Evolutionary conservation across 2,888 invertebrate genomes (phyloP).

Genomic region (Drosophila recens): DNA sequence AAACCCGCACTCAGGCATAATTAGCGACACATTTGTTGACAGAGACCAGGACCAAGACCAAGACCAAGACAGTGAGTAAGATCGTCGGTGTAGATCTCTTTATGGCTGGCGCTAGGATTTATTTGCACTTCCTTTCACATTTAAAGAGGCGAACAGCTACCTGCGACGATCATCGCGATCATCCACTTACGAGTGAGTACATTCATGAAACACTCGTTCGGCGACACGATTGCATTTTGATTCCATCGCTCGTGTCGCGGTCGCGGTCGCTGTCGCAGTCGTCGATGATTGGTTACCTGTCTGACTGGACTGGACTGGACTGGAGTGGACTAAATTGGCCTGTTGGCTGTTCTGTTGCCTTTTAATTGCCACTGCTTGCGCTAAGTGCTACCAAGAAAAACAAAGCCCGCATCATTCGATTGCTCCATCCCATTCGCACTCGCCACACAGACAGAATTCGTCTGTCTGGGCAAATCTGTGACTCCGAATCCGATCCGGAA

Average conservation of each 20-base stretch:
- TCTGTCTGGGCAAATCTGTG: slow-evolving; percentile 35
- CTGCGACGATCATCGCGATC: slow-evolving; percentile 34
- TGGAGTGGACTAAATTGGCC: slow-evolving; percentile 28
- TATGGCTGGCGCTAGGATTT: slow-evolving; percentile 79
- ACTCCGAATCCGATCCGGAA: slow-evolving; percentile 23
- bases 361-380: slow-evolving; percentile 76
- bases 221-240: slow-evolving; percentile 64
- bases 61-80: slow-evolving; percentile 51
- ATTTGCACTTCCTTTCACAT: slow-evolving; percentile 79
- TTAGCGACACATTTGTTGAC: slow-evolving; percentile 77
- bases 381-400: slow-evolving; percentile 72
- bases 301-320: slow-evolving; percentile 51
- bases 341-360: slow-evolving; percentile 45
- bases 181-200: slow-evolving; percentile 39
- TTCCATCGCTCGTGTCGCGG: slow-evolving; percentile 42
- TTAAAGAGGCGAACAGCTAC: slow-evolving; percentile 66
- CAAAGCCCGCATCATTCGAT: slow-evolving; percentile 47
- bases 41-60: slow-evolving; percentile 61
- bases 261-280: slow-evolving; percentile 20
- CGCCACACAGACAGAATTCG: not conserved
- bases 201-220: slow-evolving; percentile 66
- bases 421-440: slow-evolving; percentile 37
- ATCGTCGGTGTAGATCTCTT: slow-evolving; percentile 73
- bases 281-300: slow-evolving; percentile 49
- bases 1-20: slow-evolving; percentile 73